These are phyloP conservation scores for Amiota minor DNA, from an alignment of 2,888 invertebrate species.

Conservation along the genomic window DNA sequence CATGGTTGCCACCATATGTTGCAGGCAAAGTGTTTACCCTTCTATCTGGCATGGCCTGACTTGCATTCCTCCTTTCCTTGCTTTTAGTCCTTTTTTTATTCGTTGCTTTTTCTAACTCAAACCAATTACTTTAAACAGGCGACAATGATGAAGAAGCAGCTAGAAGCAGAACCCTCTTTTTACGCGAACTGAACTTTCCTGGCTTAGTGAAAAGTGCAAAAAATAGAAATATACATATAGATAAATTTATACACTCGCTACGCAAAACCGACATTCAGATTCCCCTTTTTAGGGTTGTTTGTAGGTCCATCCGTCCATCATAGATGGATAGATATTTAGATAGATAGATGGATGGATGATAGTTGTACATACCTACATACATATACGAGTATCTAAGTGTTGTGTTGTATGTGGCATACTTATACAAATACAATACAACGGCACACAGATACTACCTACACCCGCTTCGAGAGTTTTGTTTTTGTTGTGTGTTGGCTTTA, in stretches of 20 bases:
- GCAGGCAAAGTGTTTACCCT: no score
- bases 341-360: constrained; percentile 9
- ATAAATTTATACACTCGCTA: neutral
- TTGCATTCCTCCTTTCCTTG: no score
- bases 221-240: neutral
- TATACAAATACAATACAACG: neutral
- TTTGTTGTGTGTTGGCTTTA: neutral
- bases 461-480: constrained; percentile 9
- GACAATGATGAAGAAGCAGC: no score
- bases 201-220: neutral
- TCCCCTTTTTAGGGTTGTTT: neutral
- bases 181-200: no score
- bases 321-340: constrained; percentile 44
- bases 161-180: neutral
- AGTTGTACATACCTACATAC: no score
- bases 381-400: neutral
- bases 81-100: no score
- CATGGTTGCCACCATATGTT: constrained; percentile 21
- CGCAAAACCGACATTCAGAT: constrained; percentile 6
- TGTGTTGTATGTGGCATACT: constrained; percentile 3
- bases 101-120: neutral
- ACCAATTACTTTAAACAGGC: no score
- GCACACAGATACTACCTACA: neutral
- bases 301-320: neutral
- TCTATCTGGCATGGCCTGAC: no score